A percentile compares a stretch with the other conserved stretches of the same genome.
Evolutionary conservation across 2,797 vertebrate genomes (phyloP).

Genomic region (Rhinichthys osculus): DNA sequence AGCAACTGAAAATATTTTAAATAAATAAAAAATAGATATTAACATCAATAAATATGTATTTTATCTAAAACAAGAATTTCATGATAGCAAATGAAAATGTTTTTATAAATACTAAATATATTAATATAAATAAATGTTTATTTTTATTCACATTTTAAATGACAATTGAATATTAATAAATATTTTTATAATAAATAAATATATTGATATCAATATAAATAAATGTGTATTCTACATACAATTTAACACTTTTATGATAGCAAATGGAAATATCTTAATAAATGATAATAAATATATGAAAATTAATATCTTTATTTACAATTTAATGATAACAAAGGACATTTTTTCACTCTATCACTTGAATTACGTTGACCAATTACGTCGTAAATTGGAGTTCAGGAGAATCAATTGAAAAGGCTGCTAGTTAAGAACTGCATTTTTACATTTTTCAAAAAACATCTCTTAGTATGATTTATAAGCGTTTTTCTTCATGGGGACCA

Average conservation of each 20-base stretch:
- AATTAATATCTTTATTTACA: not conserved
- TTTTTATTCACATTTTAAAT: not conserved
- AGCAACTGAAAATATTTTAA: not conserved
- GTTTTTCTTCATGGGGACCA: not conserved
- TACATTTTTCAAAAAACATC: not conserved
- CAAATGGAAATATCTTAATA: not conserved
- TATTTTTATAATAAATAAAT: not conserved
- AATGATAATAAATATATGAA: not conserved
- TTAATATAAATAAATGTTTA: not conserved
- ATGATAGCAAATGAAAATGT: not conserved
- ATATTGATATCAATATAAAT: not conserved
- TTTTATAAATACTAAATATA: not conserved
- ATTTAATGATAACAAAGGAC: not conserved
- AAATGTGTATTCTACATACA: not conserved
- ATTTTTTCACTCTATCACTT: not conserved
- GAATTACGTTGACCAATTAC: too few species aligned
- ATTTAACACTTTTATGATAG: not conserved
- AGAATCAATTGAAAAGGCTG: not conserved
- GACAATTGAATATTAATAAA: not conserved
- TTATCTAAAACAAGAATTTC: not conserved
- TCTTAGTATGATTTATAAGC: not conserved
- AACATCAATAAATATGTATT: not conserved
- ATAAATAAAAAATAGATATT: not conserved
- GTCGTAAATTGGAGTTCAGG: not conserved
- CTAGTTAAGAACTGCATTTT: not conserved